Evolutionary conservation across 2,113 vertebrate species (phyloP).

Genomic region (Reinhardtius hippoglossoides): DNA sequence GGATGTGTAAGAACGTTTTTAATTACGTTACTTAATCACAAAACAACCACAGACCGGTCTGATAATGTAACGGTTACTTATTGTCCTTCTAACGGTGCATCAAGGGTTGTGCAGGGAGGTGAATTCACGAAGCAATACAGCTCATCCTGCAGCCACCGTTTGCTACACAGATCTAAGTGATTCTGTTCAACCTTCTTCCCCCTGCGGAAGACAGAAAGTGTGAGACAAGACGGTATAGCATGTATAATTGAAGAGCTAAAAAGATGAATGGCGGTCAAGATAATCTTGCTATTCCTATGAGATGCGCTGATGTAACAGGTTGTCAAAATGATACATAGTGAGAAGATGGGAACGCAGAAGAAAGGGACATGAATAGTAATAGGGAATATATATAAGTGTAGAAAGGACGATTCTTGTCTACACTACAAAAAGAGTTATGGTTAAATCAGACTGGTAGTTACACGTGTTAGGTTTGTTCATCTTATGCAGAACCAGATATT

Average conservation of each 20-base stretch:
- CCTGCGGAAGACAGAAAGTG: slow-evolving; percentile 22
- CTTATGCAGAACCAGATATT: not conserved
- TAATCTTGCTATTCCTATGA: slow-evolving; percentile 57
- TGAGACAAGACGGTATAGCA: slow-evolving; percentile 53
- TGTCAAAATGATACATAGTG: slow-evolving; percentile 54
- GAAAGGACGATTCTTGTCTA: slow-evolving; percentile 1
- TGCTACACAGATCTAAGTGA: slow-evolving; percentile 24
- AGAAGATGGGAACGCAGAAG: slow-evolving; percentile 1
- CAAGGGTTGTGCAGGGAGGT: slow-evolving; percentile 2
- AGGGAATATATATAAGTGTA: not conserved
- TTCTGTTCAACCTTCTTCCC: slow-evolving; percentile 3
- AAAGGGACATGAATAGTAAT: not conserved
- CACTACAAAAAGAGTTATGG: not conserved
- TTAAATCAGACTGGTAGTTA: not conserved
- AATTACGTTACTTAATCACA: slow-evolving; percentile 7
- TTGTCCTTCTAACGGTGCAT: slow-evolving; percentile 7
- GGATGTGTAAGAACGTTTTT: not conserved
- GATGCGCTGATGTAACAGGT: slow-evolving; percentile 68
- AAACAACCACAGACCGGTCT: not conserved
- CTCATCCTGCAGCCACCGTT: not conserved
- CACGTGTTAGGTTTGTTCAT: not conserved
- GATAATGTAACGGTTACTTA: not conserved
- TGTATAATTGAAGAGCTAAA: slow-evolving; percentile 69
- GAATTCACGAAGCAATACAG: slow-evolving; percentile 16
- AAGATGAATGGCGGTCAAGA: slow-evolving; percentile 59